Conservation (phyloP, 2,888 invertebrate genomes). For the Rhogogaster chlorosoma region DNA sequence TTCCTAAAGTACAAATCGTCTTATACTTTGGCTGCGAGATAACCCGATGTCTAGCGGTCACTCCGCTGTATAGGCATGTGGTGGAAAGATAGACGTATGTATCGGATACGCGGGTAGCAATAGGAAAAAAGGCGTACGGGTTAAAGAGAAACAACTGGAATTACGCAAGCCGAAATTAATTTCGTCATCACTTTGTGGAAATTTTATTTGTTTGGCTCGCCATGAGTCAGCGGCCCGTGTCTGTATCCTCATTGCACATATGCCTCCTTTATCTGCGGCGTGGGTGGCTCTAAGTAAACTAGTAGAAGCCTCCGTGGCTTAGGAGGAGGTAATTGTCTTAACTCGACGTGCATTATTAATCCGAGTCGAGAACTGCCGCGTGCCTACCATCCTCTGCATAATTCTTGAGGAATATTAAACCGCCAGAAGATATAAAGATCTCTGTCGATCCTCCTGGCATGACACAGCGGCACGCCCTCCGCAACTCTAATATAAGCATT, state of each 20-base stretch:
- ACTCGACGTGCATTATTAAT: constrained; percentile 71
- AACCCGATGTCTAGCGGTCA: background rate
- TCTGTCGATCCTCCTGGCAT: background rate
- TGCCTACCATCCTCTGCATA: constrained; percentile 34
- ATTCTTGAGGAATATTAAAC: constrained; percentile 28
- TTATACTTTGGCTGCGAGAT: background rate
- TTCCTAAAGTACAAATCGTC: background rate
- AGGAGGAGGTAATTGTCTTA: constrained; percentile 72
- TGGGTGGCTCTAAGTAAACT: constrained; percentile 46
- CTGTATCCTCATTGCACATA: constrained; percentile 66
- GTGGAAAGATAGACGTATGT: background rate
- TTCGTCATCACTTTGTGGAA: constrained; percentile 56
- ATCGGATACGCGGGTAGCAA: background rate
- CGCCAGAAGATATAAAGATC: background rate
- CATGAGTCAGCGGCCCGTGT: constrained; percentile 67
- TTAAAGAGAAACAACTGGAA: background rate
- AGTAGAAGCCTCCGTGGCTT: constrained; percentile 35
- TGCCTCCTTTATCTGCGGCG: constrained; percentile 1
- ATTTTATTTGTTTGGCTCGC: constrained; percentile 63
- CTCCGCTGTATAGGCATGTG: background rate
- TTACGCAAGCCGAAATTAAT: constrained; percentile 52
- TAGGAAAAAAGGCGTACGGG: background rate
- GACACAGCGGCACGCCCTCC: background rate
- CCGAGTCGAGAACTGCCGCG: constrained; percentile 60
- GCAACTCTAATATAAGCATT: background rate